Percentiles rank a stretch among this genome's conserved stretches.
These are phyloP conservation scores for Tenthredo livida DNA, from an alignment of 2,888 invertebrate species.

Conservation along the genomic window DNA sequence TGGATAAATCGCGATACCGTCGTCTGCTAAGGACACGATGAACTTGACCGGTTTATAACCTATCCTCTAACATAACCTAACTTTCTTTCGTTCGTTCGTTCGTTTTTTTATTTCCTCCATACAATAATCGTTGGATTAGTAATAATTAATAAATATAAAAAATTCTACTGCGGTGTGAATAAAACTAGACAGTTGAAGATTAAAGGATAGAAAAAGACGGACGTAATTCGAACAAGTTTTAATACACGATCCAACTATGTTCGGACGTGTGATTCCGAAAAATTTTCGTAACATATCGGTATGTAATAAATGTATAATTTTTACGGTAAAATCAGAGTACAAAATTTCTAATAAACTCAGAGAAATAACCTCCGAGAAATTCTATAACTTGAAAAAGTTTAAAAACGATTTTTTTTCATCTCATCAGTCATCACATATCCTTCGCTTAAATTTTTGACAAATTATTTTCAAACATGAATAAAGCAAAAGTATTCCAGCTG, in stretches of 20 bases:
- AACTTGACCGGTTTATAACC: slow-evolving; percentile 13
- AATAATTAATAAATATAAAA: not conserved
- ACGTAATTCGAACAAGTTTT: not conserved
- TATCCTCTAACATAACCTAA: slow-evolving; percentile 11
- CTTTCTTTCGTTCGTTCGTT: not conserved
- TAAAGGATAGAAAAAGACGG: not conserved
- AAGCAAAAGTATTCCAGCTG: slow-evolving; percentile 75
- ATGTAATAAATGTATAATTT: slow-evolving; percentile 60
- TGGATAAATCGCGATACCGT: not conserved
- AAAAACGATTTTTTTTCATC: not conserved
- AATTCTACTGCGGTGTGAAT: not conserved
- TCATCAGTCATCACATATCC: too few species aligned
- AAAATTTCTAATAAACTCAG: slow-evolving; percentile 17
- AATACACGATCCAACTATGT: slow-evolving; percentile 65
- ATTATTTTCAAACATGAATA: slow-evolving; percentile 64
- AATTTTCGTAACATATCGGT: slow-evolving; percentile 73
- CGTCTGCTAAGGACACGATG: not conserved
- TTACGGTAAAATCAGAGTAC: slow-evolving; percentile 12
- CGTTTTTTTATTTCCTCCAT: not conserved
- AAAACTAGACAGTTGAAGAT: not conserved
- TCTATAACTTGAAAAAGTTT: not conserved
- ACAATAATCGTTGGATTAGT: not conserved
- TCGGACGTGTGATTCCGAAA: slow-evolving; percentile 66
- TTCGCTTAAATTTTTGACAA: not conserved
- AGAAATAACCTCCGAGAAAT: not conserved